Evolutionary conservation across 2,888 invertebrate genomes (phyloP).

Genomic region (Polydrusus cervinus): DNA sequence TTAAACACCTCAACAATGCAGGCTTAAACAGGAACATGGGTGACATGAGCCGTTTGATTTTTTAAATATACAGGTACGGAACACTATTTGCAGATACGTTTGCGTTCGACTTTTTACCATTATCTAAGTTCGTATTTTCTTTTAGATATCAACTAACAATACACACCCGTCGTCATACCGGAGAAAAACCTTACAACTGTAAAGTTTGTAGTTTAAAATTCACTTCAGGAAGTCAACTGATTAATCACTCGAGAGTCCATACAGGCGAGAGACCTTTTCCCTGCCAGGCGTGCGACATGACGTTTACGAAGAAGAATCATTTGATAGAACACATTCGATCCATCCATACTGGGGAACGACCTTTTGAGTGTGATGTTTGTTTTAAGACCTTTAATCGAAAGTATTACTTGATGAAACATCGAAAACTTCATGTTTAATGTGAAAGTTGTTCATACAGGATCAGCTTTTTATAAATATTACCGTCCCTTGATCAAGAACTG

Average conservation of each 20-base stretch:
- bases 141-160: slow-evolving; percentile 48
- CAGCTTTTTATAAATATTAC: too few relatives aligned
- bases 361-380: slow-evolving; percentile 69
- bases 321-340: slow-evolving; percentile 64
- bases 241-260: slow-evolving; percentile 61
- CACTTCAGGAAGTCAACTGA: slow-evolving; percentile 42
- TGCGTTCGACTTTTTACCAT: background rate
- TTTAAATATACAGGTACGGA: too few relatives aligned
- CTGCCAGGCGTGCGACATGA: slow-evolving; percentile 64
- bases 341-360: slow-evolving; percentile 64
- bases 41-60: too few relatives aligned
- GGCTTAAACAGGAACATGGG: too few relatives aligned
- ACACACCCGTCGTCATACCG: slow-evolving; percentile 48
- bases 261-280: slow-evolving; percentile 64
- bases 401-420: slow-evolving; percentile 51
- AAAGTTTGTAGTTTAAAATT: slow-evolving; percentile 48
- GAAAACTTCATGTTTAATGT: slow-evolving; percentile 17
- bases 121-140: background rate
- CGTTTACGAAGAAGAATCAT: slow-evolving; percentile 63
- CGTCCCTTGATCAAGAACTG: too few relatives aligned
- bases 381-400: slow-evolving; percentile 45
- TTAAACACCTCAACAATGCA: too few relatives aligned
- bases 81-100: too few relatives aligned
- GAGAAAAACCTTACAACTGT: slow-evolving; percentile 51
- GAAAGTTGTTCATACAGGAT: too few relatives aligned